Evolutionary conservation across 2,888 invertebrate species (phyloP), one percentile per base, ranked within the genome.

Genomic region (Lithophane semibrunnea): DNA sequence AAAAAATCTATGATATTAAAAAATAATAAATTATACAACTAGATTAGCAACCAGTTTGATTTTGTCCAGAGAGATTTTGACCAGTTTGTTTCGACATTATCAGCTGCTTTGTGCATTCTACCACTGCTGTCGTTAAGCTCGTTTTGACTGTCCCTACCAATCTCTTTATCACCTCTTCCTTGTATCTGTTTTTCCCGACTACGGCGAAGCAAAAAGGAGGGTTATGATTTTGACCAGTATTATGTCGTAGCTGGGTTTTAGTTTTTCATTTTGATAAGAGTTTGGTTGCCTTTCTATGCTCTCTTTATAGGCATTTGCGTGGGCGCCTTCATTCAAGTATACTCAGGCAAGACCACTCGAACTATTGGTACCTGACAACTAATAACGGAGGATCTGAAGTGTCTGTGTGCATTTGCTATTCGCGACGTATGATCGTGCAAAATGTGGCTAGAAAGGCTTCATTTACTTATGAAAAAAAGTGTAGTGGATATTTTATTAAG

Each of bases 271-370:
- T 65, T 47, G 4, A 12, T 29, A 29, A 21, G 1, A 16, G 12
- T 58, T 49, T n/a, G 8, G 13, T 42, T 24, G 9, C 47, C 29
- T 66, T 75, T 60, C 61, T 67, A 61, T 63, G 37, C 29, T 52
- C 18, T 69, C 56, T 82, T 73, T 67, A 18, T 72, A 29, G 29
- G 29, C 70, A 56, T 29, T 65, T 44, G 69, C 56, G 70, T 75
- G 37, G 47, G 52, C 5, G 65, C 73, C 60, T 87, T 73, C 79
- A 79, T 82, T 82, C 77, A 79, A 37, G 75, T 60, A 42, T 75
- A 64, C 74, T 82, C 68, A 68, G 16, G n/a, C 73, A 66, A 64
- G 54, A 76, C 52, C 47, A 77, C 65, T 85, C 52, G 8, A 66
- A 61, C 52, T 61, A 58, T 82, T 73, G 64, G 64, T 73, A 69